Evolutionary conservation across 2,797 vertebrate species (phyloP), one percentile per base, ranked within the genome.

Genomic region (Tragopan temminckii): DNA sequence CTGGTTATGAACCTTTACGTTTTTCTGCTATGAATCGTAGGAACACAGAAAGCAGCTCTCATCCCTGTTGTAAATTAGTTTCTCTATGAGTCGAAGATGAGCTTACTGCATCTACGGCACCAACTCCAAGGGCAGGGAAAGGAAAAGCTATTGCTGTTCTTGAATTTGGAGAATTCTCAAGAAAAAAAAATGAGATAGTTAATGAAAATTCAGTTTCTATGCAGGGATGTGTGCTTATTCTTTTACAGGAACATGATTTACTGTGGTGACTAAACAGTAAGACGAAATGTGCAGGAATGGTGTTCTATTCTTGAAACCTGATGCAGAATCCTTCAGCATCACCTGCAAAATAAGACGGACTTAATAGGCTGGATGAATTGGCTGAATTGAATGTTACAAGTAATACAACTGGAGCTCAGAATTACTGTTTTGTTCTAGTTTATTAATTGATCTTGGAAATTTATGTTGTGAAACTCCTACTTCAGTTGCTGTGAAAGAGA

Each of bases 371-470:
- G 58, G 27, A 66, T 33, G 5, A 43, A 29, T 3, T 89, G 24
- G 4, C 35, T 2, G 3, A 53, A 59, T 76, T 46, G 64, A 74
- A 76, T 1, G 1, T 43, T 76, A 20, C 18, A 79, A 45, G 59
- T 45, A 75, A 91, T 87, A n/a, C 29, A 90, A n/a, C n/a, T 40
- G 14, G 9, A 75, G 66, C 19, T 66, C 46, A 78, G 15, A 90
- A 69, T 33, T 75, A 82, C 5, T 77, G 18, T 70, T 87, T 81
- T 67, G 9, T 53, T 62, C 27, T 55, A 50, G 6, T 40, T 66
- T 64, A 58, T 67, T 2, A 79, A 80, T 29, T 68, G 21, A 1
- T 68, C 24, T 74, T 9, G 0, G 4, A 71, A 91, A 48, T 16
- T 58, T 72, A 23, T 16, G 62, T 72, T 52, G 24, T 13, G 27